Evolutionary conservation across 2,113 vertebrate species (phyloP).

Genomic region (Burhinus bistriatus): DNA sequence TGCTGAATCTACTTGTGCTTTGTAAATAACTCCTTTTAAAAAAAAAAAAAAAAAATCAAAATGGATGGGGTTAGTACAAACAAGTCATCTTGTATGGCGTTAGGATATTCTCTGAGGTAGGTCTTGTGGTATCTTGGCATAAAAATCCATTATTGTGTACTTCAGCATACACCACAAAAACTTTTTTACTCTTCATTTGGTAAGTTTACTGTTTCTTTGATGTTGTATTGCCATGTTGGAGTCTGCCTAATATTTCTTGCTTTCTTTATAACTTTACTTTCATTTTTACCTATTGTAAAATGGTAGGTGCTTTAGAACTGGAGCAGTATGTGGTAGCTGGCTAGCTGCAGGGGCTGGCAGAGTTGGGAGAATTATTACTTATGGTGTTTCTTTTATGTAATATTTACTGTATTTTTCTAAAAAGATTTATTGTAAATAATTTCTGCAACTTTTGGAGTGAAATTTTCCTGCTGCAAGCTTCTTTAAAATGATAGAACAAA

Average conservation of each 20-base stretch:
- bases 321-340: conserved; percentile 11
- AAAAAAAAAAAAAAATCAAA: background rate
- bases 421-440: conserved; percentile 50
- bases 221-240: background rate
- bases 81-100: background rate
- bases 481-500: background rate
- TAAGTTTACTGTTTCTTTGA: background rate
- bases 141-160: background rate
- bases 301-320: background rate
- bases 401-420: conserved; percentile 41
- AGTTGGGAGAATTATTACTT: background rate
- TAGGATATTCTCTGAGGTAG: conserved; percentile 35
- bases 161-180: background rate
- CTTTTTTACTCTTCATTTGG: background rate
- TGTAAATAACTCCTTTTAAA: background rate
- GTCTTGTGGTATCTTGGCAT: background rate
- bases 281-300: background rate
- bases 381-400: background rate
- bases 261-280: background rate
- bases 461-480: conserved; percentile 11
- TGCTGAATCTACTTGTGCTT: conserved; percentile 11
- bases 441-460: conserved; percentile 36
- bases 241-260: background rate
- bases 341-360: conserved; percentile 1
- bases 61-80: conserved; percentile 28